Conservation (phyloP, 2,797 vertebrate genomes). For the Sitta carolinensis region DNA sequence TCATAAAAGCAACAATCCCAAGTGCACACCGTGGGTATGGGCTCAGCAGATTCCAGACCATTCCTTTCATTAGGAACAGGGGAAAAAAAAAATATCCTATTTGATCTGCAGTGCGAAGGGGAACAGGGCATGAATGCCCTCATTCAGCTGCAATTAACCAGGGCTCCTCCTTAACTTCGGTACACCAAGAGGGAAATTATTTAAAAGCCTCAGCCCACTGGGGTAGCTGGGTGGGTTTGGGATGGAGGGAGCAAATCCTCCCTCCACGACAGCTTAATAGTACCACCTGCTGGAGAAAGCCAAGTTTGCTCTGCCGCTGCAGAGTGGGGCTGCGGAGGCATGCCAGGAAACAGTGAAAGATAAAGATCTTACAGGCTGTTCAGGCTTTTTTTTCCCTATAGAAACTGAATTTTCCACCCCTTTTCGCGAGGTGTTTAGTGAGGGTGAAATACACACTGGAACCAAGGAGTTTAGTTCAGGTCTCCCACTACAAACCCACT, state of each 20-base stretch:
- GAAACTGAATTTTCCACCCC: background rate
- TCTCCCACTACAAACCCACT: background rate
- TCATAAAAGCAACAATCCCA: background rate
- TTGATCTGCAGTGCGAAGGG: background rate
- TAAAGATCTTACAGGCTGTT: background rate
- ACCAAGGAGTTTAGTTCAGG: background rate
- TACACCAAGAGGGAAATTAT: background rate
- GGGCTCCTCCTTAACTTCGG: background rate
- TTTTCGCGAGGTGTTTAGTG: rapidly evolving
- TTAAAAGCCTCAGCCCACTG: background rate
- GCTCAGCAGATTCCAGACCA: background rate
- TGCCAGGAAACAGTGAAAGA: rapidly evolving
- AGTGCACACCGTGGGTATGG: rapidly evolving
- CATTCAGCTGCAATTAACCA: background rate
- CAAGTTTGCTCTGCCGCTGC: background rate
- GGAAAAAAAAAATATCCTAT: rapidly evolving
- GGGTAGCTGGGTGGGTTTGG: background rate
- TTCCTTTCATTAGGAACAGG: background rate
- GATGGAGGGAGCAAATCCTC: background rate
- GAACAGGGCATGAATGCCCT: background rate
- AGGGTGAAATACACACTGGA: background rate
- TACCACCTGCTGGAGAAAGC: slow-evolving; percentile 56
- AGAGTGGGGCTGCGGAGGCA: background rate
- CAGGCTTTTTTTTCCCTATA: background rate
- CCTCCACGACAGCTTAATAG: background rate